These are phyloP conservation scores for Cetoscarus ocellatus DNA, from an alignment of 2,797 vertebrate genomes.

Conservation along the genomic window DNA sequence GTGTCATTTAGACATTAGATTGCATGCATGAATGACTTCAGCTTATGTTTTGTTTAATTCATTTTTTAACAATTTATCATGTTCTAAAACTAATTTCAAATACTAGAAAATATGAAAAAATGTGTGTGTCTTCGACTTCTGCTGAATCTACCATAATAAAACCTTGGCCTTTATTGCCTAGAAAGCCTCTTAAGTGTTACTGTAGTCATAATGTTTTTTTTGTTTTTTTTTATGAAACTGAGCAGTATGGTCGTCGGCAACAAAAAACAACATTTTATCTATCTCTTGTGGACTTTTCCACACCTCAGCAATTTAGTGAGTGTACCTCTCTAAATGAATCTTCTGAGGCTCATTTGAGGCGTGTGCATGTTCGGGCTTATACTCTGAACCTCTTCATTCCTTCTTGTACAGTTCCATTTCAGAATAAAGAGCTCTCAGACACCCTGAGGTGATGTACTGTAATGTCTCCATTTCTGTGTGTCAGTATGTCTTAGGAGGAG, in stretches of 20 bases:
- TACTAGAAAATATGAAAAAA: neutral
- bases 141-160: neutral
- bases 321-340: conserved; percentile 22
- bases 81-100: neutral
- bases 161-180: neutral
- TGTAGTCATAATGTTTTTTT: conserved; percentile 22
- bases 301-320: conserved; percentile 20
- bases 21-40: no score
- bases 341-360: conserved; percentile 26
- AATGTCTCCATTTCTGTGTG: conserved; percentile 27
- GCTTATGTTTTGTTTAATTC: no score
- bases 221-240: conserved; percentile 29
- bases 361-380: conserved; percentile 3
- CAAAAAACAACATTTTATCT: conserved; percentile 30
- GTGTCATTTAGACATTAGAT: no score
- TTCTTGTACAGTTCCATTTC: conserved; percentile 10
- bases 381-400: conserved; percentile 7
- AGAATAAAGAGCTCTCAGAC: conserved; percentile 19
- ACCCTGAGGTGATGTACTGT: conserved; percentile 36
- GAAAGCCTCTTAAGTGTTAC: conserved; percentile 1
- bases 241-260: conserved; percentile 23
- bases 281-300: conserved; percentile 31
- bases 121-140: conserved; percentile 1
- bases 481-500: conserved; percentile 12
- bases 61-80: no score